Percentiles rank a stretch among this genome's conserved stretches.
These are phyloP conservation scores for Sinotaia quadrata DNA, from an alignment of 2,888 invertebrate species.

Conservation along the genomic window DNA sequence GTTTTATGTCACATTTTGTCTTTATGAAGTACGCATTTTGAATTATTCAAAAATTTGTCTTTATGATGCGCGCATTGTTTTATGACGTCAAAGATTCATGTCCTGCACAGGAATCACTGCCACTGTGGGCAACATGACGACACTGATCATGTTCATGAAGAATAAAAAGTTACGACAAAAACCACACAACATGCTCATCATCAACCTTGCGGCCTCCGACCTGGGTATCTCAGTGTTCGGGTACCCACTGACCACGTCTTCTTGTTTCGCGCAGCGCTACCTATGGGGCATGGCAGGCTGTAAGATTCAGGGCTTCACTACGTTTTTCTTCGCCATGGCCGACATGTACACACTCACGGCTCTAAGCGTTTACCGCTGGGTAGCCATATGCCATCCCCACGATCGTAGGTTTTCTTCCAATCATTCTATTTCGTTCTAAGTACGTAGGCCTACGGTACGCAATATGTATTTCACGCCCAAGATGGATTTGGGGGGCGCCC, in stretches of 20 bases:
- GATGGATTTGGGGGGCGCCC: too few species aligned
- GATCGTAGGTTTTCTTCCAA: slow-evolving; percentile 35
- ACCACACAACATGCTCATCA: slow-evolving; percentile 37
- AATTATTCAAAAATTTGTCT: too few species aligned
- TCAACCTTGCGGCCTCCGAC: slow-evolving; percentile 46
- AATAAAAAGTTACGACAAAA: slow-evolving; percentile 21
- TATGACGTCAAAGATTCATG: too few species aligned
- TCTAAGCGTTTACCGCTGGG: slow-evolving; percentile 43
- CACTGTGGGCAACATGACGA: slow-evolving; percentile 18
- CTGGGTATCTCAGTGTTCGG: slow-evolving; percentile 41
- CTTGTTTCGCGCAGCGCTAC: slow-evolving; percentile 38
- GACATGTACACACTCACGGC: slow-evolving; percentile 42
- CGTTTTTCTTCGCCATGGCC: slow-evolving; percentile 37
- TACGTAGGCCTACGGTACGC: neutral
- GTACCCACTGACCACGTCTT: slow-evolving; percentile 38
- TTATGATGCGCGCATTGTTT: too few species aligned
- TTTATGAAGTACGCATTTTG: too few species aligned
- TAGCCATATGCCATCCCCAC: slow-evolving; percentile 41
- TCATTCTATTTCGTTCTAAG: too few species aligned
- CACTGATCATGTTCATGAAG: slow-evolving; percentile 17
- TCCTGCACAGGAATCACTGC: slow-evolving; percentile 17
- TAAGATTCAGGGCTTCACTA: slow-evolving; percentile 40
- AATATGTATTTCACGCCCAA: neutral
- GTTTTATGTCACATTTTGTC: too few species aligned
- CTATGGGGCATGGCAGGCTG: slow-evolving; percentile 37